These are phyloP conservation scores for Lepus americanus DNA, from an alignment of 2,113 vertebrate species.

Conservation along the genomic window DNA sequence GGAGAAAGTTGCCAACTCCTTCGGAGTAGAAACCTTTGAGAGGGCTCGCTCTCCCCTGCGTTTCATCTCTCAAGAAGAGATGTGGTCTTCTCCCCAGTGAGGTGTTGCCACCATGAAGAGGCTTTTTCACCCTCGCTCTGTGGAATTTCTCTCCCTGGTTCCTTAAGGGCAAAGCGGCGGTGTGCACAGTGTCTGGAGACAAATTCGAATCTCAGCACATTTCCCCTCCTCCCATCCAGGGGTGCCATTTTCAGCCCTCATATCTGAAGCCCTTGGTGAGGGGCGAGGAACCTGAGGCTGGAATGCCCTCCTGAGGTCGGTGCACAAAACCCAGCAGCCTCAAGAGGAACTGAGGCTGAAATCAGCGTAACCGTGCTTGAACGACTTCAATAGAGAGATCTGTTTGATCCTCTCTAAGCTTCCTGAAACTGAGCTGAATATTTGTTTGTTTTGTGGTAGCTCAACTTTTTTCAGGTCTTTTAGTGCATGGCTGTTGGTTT, in stretches of 20 bases:
- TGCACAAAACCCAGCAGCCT: slow-evolving; percentile 63
- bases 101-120: not conserved
- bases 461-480: slow-evolving; percentile 17
- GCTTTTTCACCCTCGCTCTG: not conserved
- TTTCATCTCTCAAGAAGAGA: slow-evolving; percentile 12
- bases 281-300: slow-evolving; percentile 71
- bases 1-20: slow-evolving; percentile 31
- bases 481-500: slow-evolving; percentile 63
- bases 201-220: not conserved
- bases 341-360: slow-evolving; percentile 52
- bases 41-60: not conserved
- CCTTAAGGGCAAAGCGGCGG: slow-evolving; percentile 8
- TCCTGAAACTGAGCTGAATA: slow-evolving; percentile 74
- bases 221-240: not conserved
- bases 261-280: slow-evolving; percentile 25
- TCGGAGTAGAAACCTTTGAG: not conserved
- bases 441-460: slow-evolving; percentile 80
- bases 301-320: slow-evolving; percentile 77
- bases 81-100: not conserved
- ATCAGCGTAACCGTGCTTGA: slow-evolving; percentile 61
- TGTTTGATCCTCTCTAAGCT: slow-evolving; percentile 76
- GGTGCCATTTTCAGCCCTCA: slow-evolving; percentile 42
- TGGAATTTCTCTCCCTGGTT: not conserved
- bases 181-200: slow-evolving; percentile 32
- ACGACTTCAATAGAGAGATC: slow-evolving; percentile 63